Base-by-base conservation (phyloP, 2,113 vertebrate species). In the Takifugu flavidus region DNA sequence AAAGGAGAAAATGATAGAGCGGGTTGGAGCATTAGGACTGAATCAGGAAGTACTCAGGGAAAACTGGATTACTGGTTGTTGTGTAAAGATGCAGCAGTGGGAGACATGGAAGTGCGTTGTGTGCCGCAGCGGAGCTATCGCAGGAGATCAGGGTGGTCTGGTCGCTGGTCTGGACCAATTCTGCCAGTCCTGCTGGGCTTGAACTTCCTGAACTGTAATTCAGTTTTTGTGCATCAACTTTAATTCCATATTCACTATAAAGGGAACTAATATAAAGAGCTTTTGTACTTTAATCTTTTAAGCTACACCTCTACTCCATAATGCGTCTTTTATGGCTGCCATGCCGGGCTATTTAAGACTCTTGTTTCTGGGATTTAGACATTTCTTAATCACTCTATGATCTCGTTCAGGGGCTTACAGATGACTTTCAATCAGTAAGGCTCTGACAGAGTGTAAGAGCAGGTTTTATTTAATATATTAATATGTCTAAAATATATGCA, bases 221-320 rank as follows among this genome's bases (percentile, higher is more conserved):
- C 53, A 56, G 45, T 78, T 54, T 79, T 83, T 70, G 56, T 72
- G 67, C 55, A 31, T 31, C 53, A 66, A 59, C 71, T 76, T 79
- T 61, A 52, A 69, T 66, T 68, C 56, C 28, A 26, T 65, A 67
- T 77, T 78, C 60, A 78, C 63, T 77, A 80, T 73, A 64, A 80
- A 56, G 59, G 59, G 65, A 84, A 70, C 70, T 74, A 57, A 83
- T 79, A 83, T 79, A 62, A 82, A 82, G 52, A 54, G 58, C 63
- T 26, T 78, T 86, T 63, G 20, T 20, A 20, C 34, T 34, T 53
- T 83, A 85, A 86, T 82, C 80, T 82, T 80, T 79, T 85, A 85
- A 86, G 79, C 77, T 83, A 72, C 78, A 85, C 78, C 74, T 82
- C 75, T 70, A 67, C 70, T 59, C 34, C 54, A 82, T 84, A 83